Base-by-base conservation (phyloP, 2,113 vertebrate genomes). In the Vimba vimba region DNA sequence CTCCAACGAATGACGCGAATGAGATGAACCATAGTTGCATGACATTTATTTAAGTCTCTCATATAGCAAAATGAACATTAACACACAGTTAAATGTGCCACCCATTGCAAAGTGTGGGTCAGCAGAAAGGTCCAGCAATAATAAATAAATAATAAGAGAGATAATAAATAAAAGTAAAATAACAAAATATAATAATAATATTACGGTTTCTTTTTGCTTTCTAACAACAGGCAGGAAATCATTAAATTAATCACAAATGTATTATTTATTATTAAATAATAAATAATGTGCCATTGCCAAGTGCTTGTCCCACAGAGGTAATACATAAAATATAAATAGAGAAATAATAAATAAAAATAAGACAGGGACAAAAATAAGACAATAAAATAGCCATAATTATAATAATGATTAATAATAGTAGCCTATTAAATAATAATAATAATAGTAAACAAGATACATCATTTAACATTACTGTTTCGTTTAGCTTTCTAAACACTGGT, bases 11-110 rank as follows among this genome's bases (percentile, higher is more conserved):
- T 52, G 25, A 77, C 4, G 10, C 11, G 66, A 86, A 43, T 50
- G 30, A 69, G 52, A 60, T 69, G 15, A 50, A 33, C 27, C 7
- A 43, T 57, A 33, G 30, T 60, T 36, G 45, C n/a, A 39, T 21
- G 30, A 69, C 87, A 87, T 91, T 92, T 88, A 87, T 75, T 92
- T 91, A 92, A 91, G 91, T 91, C 87, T 89, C 88, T 88, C 89
- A 92, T 92, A 88, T 91, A 89, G 91, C 89, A 91, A 92, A 94
- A 93, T 94, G 87, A 91, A 93, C 91, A 45, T 36, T 13, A 57
- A 2, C 90, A 81, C 23, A 21, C 6, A 43, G 68, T 71, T 86
- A 75, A 81, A 17, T 47, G 55, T 73, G 75, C 33, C 69, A 47
- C 86, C 82, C 45, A 81, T 88, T 89, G 78, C 75, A 71, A 71